Conservation (phyloP, 2,113 vertebrate species). For the Catharus minimus region DNA sequence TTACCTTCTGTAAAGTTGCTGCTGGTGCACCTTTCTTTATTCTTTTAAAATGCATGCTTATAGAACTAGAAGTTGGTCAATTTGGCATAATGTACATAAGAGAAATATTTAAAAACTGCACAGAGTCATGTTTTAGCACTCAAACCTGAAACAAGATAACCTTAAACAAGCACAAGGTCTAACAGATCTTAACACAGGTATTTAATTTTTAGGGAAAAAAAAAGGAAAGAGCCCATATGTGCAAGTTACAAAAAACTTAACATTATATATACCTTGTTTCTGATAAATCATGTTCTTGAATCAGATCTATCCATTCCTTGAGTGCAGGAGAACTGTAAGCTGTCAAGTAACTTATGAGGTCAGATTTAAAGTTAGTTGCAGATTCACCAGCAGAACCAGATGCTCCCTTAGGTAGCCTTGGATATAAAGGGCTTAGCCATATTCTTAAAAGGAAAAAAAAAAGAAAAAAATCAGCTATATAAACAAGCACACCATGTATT, state of each 20-base stretch:
- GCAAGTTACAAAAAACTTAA: neutral
- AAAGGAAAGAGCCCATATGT: neutral
- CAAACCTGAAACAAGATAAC: neutral
- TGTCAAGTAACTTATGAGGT: constrained; percentile 87
- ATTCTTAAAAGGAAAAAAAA: constrained; percentile 74
- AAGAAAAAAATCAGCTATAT: neutral
- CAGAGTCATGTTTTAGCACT: neutral
- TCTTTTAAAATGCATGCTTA: neutral
- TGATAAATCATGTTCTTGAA: constrained; percentile 91
- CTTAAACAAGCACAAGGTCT: neutral
- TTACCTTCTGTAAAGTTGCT: neutral
- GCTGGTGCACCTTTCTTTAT: neutral
- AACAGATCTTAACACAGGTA: neutral
- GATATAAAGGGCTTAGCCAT: constrained; percentile 95
- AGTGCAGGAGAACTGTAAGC: constrained; percentile 84
- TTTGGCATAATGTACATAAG: neutral
- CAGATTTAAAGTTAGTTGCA: constrained; percentile 88
- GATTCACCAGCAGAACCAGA: constrained; percentile 84
- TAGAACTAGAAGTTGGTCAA: neutral
- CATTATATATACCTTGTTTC: constrained; percentile 81
- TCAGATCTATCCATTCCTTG: constrained; percentile 84
- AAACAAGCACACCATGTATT: neutral
- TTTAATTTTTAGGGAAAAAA: neutral
- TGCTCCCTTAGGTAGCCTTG: constrained; percentile 77
- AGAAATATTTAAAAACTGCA: neutral